Conservation (phyloP, 2,888 invertebrate species). For the Drosophila acutilabella region DNA sequence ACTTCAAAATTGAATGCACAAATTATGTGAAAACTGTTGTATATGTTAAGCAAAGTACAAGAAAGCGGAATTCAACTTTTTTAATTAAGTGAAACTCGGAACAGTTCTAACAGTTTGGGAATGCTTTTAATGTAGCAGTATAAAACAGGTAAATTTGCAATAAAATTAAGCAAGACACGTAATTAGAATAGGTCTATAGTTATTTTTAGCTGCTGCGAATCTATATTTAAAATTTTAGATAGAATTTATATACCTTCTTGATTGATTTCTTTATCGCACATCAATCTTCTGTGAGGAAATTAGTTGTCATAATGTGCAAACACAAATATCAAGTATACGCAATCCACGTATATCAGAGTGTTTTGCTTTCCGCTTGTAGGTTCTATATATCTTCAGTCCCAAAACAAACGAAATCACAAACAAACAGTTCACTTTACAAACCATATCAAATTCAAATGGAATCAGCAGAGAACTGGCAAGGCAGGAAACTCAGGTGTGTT, state of each 20-base stretch:
- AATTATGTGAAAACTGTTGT: background rate
- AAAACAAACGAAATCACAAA: slow-evolving; percentile 11
- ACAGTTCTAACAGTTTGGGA: background rate
- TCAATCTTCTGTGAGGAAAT: background rate
- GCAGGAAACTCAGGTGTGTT: slow-evolving; percentile 23
- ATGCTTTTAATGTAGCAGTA: too few relatives aligned
- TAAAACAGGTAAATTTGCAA: background rate
- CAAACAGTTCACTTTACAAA: slow-evolving; percentile 8
- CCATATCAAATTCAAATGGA: slow-evolving; percentile 17
- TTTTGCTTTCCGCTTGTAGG: background rate
- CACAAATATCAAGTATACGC: background rate
- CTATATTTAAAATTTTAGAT: too few relatives aligned
- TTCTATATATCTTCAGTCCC: background rate
- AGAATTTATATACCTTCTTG: too few relatives aligned
- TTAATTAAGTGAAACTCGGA: background rate
- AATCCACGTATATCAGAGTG: background rate
- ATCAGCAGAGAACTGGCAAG: background rate
- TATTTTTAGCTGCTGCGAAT: too few relatives aligned
- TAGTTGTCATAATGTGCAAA: background rate
- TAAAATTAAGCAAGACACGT: too few relatives aligned
- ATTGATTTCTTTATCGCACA: background rate
- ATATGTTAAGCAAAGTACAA: background rate
- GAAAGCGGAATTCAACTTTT: background rate
- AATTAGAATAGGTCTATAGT: too few relatives aligned
- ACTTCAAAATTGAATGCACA: background rate